Evolutionary conservation across 2,888 invertebrate species (phyloP).

Genomic region (Autographa gamma): DNA sequence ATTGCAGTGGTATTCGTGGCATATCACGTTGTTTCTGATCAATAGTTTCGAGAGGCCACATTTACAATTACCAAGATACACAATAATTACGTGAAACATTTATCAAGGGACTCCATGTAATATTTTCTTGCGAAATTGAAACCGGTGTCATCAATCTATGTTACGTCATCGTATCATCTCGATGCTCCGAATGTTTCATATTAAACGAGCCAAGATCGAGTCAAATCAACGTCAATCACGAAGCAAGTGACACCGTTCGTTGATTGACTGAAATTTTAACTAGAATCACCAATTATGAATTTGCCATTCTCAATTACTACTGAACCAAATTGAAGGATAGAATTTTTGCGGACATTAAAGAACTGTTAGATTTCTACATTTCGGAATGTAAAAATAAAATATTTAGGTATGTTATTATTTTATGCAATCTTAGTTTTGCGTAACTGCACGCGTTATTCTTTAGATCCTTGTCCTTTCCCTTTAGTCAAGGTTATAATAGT

Average conservation of each 20-base stretch:
- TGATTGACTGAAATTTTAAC: neutral
- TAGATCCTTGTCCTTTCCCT: conserved; percentile 1
- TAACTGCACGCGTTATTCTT: neutral
- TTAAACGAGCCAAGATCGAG: conserved; percentile 2
- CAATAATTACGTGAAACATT: conserved; percentile 33
- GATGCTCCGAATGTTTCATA: neutral
- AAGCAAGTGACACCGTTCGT: neutral
- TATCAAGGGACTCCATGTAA: conserved; percentile 30
- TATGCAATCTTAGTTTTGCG: neutral
- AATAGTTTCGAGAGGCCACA: conserved; percentile 35
- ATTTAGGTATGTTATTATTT: neutral
- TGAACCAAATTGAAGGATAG: neutral
- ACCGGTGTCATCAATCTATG: conserved; percentile 37
- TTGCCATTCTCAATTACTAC: neutral
- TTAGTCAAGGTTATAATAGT: neutral
- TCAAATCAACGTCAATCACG: neutral
- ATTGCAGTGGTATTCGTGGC: conserved; percentile 43
- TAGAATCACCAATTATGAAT: neutral
- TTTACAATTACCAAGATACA: conserved; percentile 33
- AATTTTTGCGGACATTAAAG: neutral
- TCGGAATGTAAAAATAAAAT: neutral
- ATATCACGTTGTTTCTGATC: conserved; percentile 47
- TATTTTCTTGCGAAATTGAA: conserved; percentile 21
- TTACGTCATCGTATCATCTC: conserved; percentile 24
- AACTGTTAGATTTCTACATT: neutral